Base-by-base conservation (phyloP, 1,140 invertebrate genomes). In the Eulimnadia texana region DNA sequence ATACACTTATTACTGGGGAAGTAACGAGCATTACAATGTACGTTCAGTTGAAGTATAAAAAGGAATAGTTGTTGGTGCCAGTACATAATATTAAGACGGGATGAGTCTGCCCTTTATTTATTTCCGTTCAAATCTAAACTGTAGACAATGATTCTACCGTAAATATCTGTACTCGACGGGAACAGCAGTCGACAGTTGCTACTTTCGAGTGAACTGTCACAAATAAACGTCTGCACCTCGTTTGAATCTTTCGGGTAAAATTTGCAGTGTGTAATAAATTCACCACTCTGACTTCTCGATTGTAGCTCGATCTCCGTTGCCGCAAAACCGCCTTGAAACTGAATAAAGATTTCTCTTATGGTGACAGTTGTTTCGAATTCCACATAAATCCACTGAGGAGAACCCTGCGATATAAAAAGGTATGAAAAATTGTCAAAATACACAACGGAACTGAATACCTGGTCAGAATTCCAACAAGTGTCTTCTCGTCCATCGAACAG, bases 381-480 rank as follows among this genome's bases (percentile, higher is more conserved):
- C 20, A 77, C 16, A 20, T 65, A 42, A 20, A 78, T 69, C 72
- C 73, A 77, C 65, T 78, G 76, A 51, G 73, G 73, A 2, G 66
- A 68, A 13, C 76, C 76, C 74, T 77, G 64, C 0, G 53, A n/a
- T n/a, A n/a, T n/a, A 61, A 19, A 25, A 60, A 22, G 23, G 11
- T 51, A n/a, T n/a, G n/a, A n/a, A n/a, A 20, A 20, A 16, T 9
- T 10, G 6, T 2, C 2, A 2, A n/a, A 24, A 59, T 25, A 63
- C 27, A 47, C n/a, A n/a, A n/a, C n/a, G n/a, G n/a, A n/a, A n/a
- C n/a, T n/a, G n/a, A n/a, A n/a, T n/a, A 75, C 75, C 66, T 76
- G 72, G 64, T 77, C 75, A 16, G 76, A 78, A 64, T 78, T 78
- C 77, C 77, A 78, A 61, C 76, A 78, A 0, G 77, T 78, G 27